These are phyloP conservation scores for Montipora foliosa DNA, from an alignment of 64 coral and sea anemone species.

Conservation along the genomic window DNA sequence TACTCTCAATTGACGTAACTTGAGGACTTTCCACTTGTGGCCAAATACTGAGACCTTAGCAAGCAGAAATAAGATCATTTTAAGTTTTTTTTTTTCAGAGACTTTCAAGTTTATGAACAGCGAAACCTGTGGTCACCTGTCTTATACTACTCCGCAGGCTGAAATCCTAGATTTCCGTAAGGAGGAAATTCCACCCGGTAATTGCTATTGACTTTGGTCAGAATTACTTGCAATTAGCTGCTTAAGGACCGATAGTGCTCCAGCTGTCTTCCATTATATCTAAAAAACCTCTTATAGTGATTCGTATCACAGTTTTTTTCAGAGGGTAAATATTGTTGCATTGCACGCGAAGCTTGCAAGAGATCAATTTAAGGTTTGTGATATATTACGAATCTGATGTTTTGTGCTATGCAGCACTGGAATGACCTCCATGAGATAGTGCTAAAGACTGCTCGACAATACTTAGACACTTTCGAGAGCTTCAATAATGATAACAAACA, in stretches of 20 bases:
- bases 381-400: too few relatives aligned
- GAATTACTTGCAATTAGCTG: background rate
- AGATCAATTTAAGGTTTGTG: too few relatives aligned
- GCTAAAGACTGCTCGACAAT: background rate
- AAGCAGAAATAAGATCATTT: background rate
- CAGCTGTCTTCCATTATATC: background rate
- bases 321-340: background rate
- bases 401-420: background rate
- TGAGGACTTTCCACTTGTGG: background rate
- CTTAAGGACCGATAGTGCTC: background rate
- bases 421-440: background rate
- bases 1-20: too few relatives aligned
- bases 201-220: background rate
- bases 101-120: background rate
- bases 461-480: background rate
- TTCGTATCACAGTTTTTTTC: background rate
- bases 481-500: conserved; percentile 10
- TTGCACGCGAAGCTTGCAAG: too few relatives aligned
- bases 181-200: conserved; percentile 35
- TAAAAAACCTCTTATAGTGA: background rate
- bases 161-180: conserved; percentile 46
- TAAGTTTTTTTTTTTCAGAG: background rate
- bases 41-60: background rate
- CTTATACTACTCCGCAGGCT: background rate
- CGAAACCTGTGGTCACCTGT: background rate